Evolutionary conservation across 2,797 vertebrate species (phyloP).

Genomic region (Microctenopoma steveboyesi): DNA sequence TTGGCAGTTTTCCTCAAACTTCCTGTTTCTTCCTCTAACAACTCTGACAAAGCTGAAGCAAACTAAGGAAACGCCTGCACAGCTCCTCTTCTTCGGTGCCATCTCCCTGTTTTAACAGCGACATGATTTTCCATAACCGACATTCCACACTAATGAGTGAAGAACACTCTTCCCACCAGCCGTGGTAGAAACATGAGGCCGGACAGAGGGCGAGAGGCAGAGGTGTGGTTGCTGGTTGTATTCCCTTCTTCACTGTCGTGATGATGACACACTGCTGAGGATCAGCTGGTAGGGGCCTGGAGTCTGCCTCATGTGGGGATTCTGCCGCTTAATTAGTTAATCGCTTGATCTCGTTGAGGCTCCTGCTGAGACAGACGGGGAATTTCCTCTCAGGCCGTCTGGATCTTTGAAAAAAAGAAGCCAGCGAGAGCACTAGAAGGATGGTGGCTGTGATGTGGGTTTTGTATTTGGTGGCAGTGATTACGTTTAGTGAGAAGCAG

Average conservation of each 20-base stretch:
- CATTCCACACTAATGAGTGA: constrained; percentile 48
- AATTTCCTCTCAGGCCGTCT: constrained; percentile 10
- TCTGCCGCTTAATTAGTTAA: constrained; percentile 27
- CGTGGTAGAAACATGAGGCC: background rate
- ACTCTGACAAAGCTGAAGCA: background rate
- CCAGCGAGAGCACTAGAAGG: background rate
- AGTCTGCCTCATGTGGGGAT: background rate
- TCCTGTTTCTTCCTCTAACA: too few species aligned
- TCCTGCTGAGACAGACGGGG: constrained; percentile 15
- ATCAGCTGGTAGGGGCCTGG: background rate
- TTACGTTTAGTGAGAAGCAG: too few species aligned
- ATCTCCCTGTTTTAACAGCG: constrained; percentile 20
- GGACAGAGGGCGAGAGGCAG: background rate
- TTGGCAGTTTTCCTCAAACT: too few species aligned
- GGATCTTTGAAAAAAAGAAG: background rate
- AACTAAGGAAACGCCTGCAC: too few species aligned
- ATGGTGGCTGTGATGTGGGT: too few species aligned
- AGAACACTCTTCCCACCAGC: background rate
- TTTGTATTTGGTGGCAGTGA: too few species aligned
- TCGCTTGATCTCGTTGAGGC: constrained; percentile 33
- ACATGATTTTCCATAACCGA: constrained; percentile 23
- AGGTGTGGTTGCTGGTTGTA: accelerated
- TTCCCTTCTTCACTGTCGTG: background rate
- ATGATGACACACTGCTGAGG: background rate
- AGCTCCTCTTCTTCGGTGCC: background rate